Evolutionary conservation across 1,140 invertebrate species (phyloP), one percentile per base, ranked within the genome.

Genomic region (Alviniconcha marisindica): DNA sequence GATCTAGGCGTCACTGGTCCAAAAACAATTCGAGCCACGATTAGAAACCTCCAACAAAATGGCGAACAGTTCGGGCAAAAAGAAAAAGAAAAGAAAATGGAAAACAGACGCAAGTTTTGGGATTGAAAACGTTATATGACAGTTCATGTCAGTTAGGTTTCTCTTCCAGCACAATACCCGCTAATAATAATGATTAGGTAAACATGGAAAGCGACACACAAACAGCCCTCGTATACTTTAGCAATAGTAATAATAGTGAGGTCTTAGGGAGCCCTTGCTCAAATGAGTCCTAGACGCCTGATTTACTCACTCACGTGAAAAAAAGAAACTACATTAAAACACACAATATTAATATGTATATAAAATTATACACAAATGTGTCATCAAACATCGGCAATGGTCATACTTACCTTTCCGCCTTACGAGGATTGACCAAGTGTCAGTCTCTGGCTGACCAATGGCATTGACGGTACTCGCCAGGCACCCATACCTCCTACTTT

Each of bases 401-500:
- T 18, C 14, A 28, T 51, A 79, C 77, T 38, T 24, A 79, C 77
- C 48, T 36, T 63, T 42, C 28, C 56, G 28, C 5, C 21, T 42
- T 2, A 80, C 56, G 5, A 66, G 12, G 2, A 66, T 66, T 15
- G 54, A 80, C 60, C 78, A 80, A 28, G 56, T 4, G 1, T 54
- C 40, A 2, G 60, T 80, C 33, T 80, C 24, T 18, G 60, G 54
- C 42, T 80, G 40, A n/a, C 78, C 60, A 3, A 66, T 44, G n/a
- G 56, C 54, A 24, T 36, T 66, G 5, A 80, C 5, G 38, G n/a
- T 44, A 42, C 28, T 66, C 15, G 78, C 78, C 21, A 44, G 54
- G 31, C 78, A 80, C 0, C 78, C 78, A 28, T 80, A 80, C 24
- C 18, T 44, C 36, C 78, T 33, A 5, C 28, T 44, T 36, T 80